Evolutionary conservation across 1,140 invertebrate genomes (phyloP), one percentile per base, ranked within the genome.

Genomic region (Trypoxylus dichotomus): DNA sequence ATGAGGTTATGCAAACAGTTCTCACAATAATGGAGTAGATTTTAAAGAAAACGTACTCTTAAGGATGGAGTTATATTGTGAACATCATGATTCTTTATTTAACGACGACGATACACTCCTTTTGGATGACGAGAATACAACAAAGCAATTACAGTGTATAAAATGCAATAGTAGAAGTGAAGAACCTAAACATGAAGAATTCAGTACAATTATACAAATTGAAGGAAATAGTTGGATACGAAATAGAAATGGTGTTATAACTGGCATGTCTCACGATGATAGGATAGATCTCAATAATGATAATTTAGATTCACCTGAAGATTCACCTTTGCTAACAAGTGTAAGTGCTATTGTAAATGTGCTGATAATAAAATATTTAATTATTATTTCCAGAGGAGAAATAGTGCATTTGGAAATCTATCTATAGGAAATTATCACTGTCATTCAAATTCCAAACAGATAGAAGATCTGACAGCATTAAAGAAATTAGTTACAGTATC

Each of bases 281-380:
- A 27, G 60, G 24, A 15, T 68, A 13, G 3, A 29, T 68, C 11
- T 68, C 24, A 68, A 68, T 29, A 27, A 10, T 8, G 60, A 68
- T 68, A 68, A 68, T 27, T 68, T 68, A 68, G 60, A 68, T 8
- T 68, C 60, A 68, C 60, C 60, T 7, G 60, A 68, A 68, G 60
- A 68, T 24, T 68, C 60, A 27, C 60, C 60, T 3, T 29, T 68
- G 11, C 8, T 68, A 68, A 68, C 60, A 27, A 68, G 60, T 24
- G 60, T 68, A 68, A 27, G 60, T 68, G 8, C 27, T 68, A 11
- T 8, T 11, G 27, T 68, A 27, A 10, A 68, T 68, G 3, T 29
- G 11, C 11, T 7, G 2, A 68, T 58, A 68, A 27, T 68, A 27
- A 37, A 8, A 37, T n/a, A 60, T 29, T 68, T 27, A 27, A 6